phyloP scores from a whole-genome alignment of 2,113 vertebrate genomes.

The Phylloscopus trochiloides region DNA sequence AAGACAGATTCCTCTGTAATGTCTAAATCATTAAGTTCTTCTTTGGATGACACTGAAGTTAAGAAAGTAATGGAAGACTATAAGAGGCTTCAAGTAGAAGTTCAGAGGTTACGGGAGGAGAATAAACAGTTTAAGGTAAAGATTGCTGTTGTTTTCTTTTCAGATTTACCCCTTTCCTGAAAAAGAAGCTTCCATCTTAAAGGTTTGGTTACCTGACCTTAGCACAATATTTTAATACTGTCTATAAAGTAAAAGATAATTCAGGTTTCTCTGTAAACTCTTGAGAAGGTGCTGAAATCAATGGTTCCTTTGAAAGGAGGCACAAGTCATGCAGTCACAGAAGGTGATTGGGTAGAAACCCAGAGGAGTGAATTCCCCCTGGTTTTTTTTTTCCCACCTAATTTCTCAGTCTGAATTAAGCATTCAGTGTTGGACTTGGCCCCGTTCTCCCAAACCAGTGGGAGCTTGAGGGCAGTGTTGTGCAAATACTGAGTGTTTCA shows the following conservation, averaged over 20 bases:
- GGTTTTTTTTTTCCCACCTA: neutral
- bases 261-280: neutral
- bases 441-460: neutral
- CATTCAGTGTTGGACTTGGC: neutral
- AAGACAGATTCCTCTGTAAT: constrained; percentile 89
- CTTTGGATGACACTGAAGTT: constrained; percentile 89
- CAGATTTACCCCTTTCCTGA: neutral
- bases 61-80: constrained; percentile 97
- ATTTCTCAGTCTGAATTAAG: neutral
- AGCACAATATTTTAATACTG: neutral
- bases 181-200: neutral
- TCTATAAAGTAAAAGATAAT: neutral
- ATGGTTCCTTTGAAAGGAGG: neutral
- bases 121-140: constrained; percentile 95
- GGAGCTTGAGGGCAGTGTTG: constrained; percentile 21
- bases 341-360: neutral
- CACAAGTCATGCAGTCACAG: neutral
- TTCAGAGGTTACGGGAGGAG: constrained; percentile 96
- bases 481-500: neutral
- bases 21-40: constrained; percentile 88
- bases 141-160: neutral
- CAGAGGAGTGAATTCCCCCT: neutral
- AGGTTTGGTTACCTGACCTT: neutral
- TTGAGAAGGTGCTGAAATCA: neutral
- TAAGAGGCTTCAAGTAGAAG: constrained; percentile 92